Evolutionary conservation across 2,113 vertebrate genomes (phyloP).

Genomic region (Oreochromis aureus): DNA sequence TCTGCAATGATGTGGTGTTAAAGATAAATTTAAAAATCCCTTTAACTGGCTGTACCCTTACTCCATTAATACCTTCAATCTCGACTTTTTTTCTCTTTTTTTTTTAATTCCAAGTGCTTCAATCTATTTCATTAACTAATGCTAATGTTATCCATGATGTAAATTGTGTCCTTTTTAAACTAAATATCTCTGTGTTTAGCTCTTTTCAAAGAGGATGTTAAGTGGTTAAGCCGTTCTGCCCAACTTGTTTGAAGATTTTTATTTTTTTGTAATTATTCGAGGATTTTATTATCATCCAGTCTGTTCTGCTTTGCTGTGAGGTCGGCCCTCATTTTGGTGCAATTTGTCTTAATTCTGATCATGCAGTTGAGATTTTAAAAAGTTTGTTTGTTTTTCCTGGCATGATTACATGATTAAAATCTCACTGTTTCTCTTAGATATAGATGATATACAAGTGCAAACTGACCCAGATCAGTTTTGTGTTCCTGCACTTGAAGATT

Average conservation of each 20-base stretch:
- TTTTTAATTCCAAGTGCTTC: neutral
- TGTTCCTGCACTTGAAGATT: neutral
- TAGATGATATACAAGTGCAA: neutral
- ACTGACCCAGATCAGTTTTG: neutral
- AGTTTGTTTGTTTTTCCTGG: neutral
- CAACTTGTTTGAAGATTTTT: neutral
- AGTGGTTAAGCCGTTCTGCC: neutral
- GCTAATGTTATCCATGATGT: constrained; percentile 3
- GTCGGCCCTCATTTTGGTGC: neutral
- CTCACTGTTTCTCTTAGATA: neutral
- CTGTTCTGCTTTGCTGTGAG: neutral
- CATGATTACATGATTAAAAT: neutral
- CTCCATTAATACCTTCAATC: constrained; percentile 9
- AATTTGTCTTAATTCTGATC: neutral
- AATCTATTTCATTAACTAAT: neutral
- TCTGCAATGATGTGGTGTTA: constrained; percentile 27
- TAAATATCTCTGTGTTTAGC: constrained; percentile 7
- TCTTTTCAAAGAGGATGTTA: neutral
- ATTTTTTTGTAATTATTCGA: neutral
- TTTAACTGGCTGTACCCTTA: constrained; percentile 19
- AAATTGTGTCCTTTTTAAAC: constrained; percentile 5
- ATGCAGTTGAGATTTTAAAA: neutral
- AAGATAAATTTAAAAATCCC: constrained; percentile 23
- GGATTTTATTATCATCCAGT: neutral
- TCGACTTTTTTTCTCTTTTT: neutral